Percentiles rank a stretch among this genome's conserved stretches.
These are phyloP conservation scores for Lordiphosa clarofinis DNA, from an alignment of 1,140 invertebrate genomes.

Conservation along the genomic window DNA sequence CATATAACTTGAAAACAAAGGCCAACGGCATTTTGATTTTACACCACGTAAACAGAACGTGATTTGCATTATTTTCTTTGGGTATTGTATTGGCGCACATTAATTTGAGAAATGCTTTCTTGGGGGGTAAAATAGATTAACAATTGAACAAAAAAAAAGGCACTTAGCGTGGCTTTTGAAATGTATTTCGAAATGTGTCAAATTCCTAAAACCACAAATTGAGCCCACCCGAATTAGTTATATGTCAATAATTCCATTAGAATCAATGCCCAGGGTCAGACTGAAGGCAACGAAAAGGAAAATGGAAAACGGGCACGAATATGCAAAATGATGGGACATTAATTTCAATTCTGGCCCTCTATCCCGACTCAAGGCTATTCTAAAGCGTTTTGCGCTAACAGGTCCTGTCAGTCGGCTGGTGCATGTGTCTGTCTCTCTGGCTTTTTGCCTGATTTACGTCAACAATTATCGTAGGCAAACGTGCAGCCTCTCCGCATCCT, in stretches of 20 bases:
- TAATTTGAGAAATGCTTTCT: slow-evolving; percentile 35
- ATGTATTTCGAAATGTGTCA: slow-evolving; percentile 7
- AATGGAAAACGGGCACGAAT: slow-evolving; percentile 8
- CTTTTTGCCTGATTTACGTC: slow-evolving; percentile 62
- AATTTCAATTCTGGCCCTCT: slow-evolving; percentile 41
- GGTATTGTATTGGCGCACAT: slow-evolving; percentile 27
- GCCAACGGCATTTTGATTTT: slow-evolving; percentile 28
- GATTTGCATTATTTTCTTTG: slow-evolving; percentile 43
- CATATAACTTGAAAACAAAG: slow-evolving; percentile 25
- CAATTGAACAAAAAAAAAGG: slow-evolving; percentile 10
- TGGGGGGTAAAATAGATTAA: too few species aligned
- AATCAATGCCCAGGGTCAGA: slow-evolving; percentile 33
- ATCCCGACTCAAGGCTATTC: neutral
- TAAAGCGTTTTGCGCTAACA: slow-evolving; percentile 35
- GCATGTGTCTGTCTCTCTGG: slow-evolving; percentile 13
- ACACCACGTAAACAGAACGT: slow-evolving; percentile 41
- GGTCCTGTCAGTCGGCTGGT: slow-evolving; percentile 18
- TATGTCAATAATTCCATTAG: slow-evolving; percentile 43
- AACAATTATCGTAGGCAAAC: slow-evolving; percentile 57
- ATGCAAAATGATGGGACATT: slow-evolving; percentile 24
- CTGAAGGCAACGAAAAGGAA: neutral
- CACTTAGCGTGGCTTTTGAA: slow-evolving; percentile 32
- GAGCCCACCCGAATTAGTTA: slow-evolving; percentile 6
- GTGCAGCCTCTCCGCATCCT: slow-evolving; percentile 16
- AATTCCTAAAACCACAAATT: slow-evolving; percentile 13